Percentiles rank a stretch among this genome's conserved stretches.
phyloP scores from a whole-genome alignment of 2,113 vertebrate genomes.

The Varanus salvator region DNA sequence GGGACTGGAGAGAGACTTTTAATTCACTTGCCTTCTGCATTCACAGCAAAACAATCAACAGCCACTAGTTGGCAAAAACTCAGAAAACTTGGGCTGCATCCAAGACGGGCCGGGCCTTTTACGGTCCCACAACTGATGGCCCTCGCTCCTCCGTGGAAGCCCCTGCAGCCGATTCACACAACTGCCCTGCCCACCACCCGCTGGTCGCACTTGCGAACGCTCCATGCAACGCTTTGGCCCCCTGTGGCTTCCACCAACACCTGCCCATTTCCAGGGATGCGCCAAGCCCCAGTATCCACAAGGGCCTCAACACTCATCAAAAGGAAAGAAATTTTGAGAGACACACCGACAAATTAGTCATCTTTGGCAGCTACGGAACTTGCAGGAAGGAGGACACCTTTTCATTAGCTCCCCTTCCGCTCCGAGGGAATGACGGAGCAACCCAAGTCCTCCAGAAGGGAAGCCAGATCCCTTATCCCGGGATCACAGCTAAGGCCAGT shows the following conservation, averaged over 20 bases:
- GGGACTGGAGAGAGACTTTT: neutral
- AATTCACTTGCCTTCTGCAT: neutral
- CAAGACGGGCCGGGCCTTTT: no score
- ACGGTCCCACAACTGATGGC: neutral
- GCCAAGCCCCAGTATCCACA: neutral
- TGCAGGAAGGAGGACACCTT: no score
- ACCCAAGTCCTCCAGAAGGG: no score
- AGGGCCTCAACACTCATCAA: no score
- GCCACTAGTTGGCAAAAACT: neutral
- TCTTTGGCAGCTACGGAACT: neutral
- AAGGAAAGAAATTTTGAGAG: neutral
- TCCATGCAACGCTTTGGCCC: no score
- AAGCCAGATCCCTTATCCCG: no score
- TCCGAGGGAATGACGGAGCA: neutral
- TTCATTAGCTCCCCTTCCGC: no score
- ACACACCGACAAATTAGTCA: neutral
- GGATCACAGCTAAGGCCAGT: neutral
- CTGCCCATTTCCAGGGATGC: neutral
- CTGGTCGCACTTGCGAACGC: neutral
- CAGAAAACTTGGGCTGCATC: no score
- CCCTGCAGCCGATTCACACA: neutral
- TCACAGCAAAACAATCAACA: neutral
- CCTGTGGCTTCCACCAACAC: neutral
- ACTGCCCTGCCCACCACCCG: neutral
- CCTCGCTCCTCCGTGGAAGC: neutral